Conservation (phyloP, 2,797 vertebrate species). For the Leptatherina wallacei region DNA sequence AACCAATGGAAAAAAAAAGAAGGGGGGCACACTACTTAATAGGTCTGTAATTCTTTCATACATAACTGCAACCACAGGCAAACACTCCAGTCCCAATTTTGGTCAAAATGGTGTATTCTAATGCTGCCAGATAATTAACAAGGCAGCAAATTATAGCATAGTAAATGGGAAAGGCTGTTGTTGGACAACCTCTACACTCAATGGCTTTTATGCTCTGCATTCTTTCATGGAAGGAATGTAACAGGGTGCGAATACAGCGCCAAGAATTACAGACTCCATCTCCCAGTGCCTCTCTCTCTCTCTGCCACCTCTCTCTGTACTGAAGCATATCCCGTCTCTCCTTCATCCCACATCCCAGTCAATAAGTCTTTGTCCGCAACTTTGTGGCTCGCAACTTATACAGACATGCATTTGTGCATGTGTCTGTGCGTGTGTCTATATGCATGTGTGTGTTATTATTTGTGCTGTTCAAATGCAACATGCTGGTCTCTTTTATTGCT, state of each 20-base stretch:
- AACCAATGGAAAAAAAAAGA: slow-evolving; percentile 25
- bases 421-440: slow-evolving; percentile 18
- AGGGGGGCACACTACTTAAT: slow-evolving; percentile 11
- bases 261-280: slow-evolving; percentile 57
- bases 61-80: slow-evolving; percentile 34
- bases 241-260: slow-evolving; percentile 42
- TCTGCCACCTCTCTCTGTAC: slow-evolving; percentile 21
- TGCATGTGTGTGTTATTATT: slow-evolving; percentile 49
- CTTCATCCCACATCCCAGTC: slow-evolving; percentile 27
- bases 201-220: slow-evolving; percentile 67
- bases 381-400: slow-evolving; percentile 19
- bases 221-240: slow-evolving; percentile 72
- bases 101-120: slow-evolving; percentile 58
- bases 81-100: slow-evolving; percentile 53
- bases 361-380: slow-evolving; percentile 24
- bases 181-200: slow-evolving; percentile 60
- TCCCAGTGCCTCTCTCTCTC: slow-evolving; percentile 17
- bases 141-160: slow-evolving; percentile 56
- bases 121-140: slow-evolving; percentile 64
- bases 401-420: slow-evolving; percentile 10
- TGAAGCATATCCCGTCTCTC: slow-evolving; percentile 11
- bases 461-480: slow-evolving; percentile 66
- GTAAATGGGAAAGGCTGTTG: slow-evolving; percentile 61
- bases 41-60: slow-evolving; percentile 41
- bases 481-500: slow-evolving; percentile 75